Base-by-base conservation (phyloP, 2,113 vertebrate genomes). In the Chrysemys picta region DNA sequence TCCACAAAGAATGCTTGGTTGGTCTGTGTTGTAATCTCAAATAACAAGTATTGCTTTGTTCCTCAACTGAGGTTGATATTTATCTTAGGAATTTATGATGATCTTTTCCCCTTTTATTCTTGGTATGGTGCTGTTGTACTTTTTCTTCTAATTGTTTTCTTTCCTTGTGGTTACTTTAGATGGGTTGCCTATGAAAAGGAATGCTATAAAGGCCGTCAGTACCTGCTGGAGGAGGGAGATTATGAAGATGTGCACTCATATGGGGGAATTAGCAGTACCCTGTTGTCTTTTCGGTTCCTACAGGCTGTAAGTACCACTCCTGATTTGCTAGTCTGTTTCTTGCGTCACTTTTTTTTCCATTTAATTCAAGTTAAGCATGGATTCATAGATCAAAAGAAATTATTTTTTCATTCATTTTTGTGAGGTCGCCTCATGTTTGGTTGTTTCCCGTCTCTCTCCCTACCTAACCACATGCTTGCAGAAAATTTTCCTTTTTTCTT, bases 121-220 rank as follows among this genome's bases (percentile, higher is more conserved):
- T 78, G 78, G 35, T 85, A 27, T 65, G 80, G 78, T n/a, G 91
- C 8, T 21, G 24, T 10, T 93, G 10, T 12, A 78, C 24, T 38
- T 35, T 72, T 76, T 95, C 89, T 69, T 80, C 90, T 85, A 80
- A 38, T 93, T 42, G 84, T 75, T 96, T 79, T 49, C 12, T 56
- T 89, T 27, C 27, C 47, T 56, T 91, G 80, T 96, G 52, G 80
- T 50, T 96, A 90, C 94, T 98, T 25, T 95, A 99, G 99, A 65
- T 99, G 99, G 99, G 98, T 99, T 97, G 98, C 98, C 80, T 99
- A 99, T 86, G 98, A 98, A 76, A 98, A 98, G 84, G 98, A 99
- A 31, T 95, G 98, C 84, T 99, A 98, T 96, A 99, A 98, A 98
- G 99, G 99, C 47, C 97, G 21, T 38, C 99, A 99, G 81, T 99